Percentiles rank a stretch among this genome's conserved stretches.
Conservation (phyloP, 23 tunicate genomes). For the Trididemnum clinides region DNA sequence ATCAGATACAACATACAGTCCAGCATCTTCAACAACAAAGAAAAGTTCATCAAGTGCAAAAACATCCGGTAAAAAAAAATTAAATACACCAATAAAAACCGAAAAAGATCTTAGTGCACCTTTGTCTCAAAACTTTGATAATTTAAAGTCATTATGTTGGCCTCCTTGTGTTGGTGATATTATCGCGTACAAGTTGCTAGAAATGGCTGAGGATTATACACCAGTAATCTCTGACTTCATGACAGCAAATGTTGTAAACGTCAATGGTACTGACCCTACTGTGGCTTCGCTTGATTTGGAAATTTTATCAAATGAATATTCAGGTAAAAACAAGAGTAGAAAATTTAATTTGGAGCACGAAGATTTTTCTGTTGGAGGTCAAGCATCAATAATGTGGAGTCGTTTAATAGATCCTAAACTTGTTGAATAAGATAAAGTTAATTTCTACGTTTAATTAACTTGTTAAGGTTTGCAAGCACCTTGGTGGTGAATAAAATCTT, state of each 20-base stretch:
- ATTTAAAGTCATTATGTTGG: slow-evolving; percentile 45
- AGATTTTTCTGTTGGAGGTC: background rate
- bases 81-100: no score
- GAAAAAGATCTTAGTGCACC: no score
- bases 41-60: no score
- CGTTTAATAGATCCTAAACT: slow-evolving; percentile 43
- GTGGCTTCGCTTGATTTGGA: background rate
- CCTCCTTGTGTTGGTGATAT: slow-evolving; percentile 65
- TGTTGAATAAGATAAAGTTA: background rate
- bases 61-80: no score
- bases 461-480: no score
- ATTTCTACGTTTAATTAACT: no score
- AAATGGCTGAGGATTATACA: slow-evolving; percentile 70
- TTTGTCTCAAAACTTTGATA: no score
- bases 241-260: slow-evolving; percentile 42
- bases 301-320: background rate
- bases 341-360: slow-evolving; percentile 57
- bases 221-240: slow-evolving; percentile 52
- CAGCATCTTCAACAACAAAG: no score
- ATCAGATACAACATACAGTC: no score
- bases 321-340: background rate
- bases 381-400: slow-evolving; percentile 26
- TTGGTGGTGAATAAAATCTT: no score
- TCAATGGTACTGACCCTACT: background rate
- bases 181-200: slow-evolving; percentile 67